Percentiles rank a stretch among this genome's conserved stretches.
Evolutionary conservation across 2,113 vertebrate genomes (phyloP).

Genomic region (Dascyllus trimaculatus): DNA sequence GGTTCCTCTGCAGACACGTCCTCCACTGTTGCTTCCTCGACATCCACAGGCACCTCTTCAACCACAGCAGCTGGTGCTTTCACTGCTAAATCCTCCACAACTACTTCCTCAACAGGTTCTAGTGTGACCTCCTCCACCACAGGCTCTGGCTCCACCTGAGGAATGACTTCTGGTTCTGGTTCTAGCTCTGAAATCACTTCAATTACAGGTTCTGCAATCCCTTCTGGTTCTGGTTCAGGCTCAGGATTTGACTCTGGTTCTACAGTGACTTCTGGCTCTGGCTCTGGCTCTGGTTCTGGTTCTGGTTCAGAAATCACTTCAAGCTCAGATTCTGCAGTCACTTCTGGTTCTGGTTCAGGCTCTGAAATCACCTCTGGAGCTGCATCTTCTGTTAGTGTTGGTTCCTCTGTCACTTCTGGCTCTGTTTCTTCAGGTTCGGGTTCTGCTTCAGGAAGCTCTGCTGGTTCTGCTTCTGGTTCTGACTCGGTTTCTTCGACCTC

Average conservation of each 20-base stretch:
- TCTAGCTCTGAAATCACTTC: no score
- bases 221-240: constrained; percentile 31
- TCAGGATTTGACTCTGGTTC: not conserved
- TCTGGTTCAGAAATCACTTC: constrained; percentile 17
- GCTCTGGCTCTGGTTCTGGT: not conserved
- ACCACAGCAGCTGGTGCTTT: constrained; percentile 13
- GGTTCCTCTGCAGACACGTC: constrained; percentile 28
- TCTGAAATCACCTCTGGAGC: not conserved
- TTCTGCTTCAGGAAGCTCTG: not conserved
- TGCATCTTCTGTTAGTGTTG: not conserved
- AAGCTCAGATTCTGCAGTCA: constrained; percentile 3
- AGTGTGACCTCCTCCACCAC: constrained; percentile 22
- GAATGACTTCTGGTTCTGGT: not conserved
- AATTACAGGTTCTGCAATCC: constrained; percentile 4
- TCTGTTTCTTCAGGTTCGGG: constrained; percentile 16
- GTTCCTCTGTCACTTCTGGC: not conserved
- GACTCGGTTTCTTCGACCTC: not conserved
- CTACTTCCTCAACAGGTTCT: constrained; percentile 23
- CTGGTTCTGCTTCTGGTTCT: not conserved
- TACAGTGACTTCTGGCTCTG: not conserved
- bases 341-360: constrained; percentile 18
- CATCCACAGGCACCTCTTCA: constrained; percentile 8
- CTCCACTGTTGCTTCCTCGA: constrained; percentile 36
- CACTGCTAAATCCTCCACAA: constrained; percentile 18
- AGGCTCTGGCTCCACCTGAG: constrained; percentile 29